Evolutionary conservation across 37 sponge, comb jelly and placozoan species (phyloP), one percentile per base, ranked within the genome.

Genomic region (Haliclona indistincta): DNA sequence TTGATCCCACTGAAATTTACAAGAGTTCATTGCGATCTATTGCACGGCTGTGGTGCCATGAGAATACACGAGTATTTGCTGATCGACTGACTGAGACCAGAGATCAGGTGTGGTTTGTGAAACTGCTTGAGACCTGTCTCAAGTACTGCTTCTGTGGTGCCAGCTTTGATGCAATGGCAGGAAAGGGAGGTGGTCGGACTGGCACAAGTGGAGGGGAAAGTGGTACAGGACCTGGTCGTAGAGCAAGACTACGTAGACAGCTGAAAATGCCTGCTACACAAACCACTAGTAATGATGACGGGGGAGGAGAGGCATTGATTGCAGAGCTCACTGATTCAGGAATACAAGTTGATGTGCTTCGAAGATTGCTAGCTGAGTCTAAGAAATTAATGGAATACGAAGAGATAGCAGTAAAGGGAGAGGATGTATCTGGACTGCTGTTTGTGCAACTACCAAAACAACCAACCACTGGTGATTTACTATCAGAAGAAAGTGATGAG

Each of bases 41-140:
- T 51, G 55, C 87, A 4, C 61, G 93, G 10, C 62, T 92, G 29
- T 92, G 93, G 93, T 87, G 89, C 47, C 85, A 92, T 63, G 93
- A 92, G 55, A 49, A 30, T 42, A 81, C 85, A 7, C 39, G 93
- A 38, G 90, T 87, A 54, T 92, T 73, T 63, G 62, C 76, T 25
- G 93, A 92, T 66, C 64, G 84, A 28, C 56, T 66, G 49, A 23
- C 51, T 8, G 66, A 74, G 29, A 70, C 65, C 33, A 73, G 62
- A 38, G 93, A 92, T 35, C 30, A 56, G 37, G 19, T 73, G 40
- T 91, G 91, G 91, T 74, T 91, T 37, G 34, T 38, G 41, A 91
- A 72, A 44, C 86, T 91, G 39, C 67, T 91, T 20, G 86, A 85
- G 53, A 36, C 67, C 25, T 65, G 70, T 32, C 73, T 81, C 26